phyloP scores from a whole-genome alignment of 2,797 vertebrate species.

The Lagodon rhomboides region DNA sequence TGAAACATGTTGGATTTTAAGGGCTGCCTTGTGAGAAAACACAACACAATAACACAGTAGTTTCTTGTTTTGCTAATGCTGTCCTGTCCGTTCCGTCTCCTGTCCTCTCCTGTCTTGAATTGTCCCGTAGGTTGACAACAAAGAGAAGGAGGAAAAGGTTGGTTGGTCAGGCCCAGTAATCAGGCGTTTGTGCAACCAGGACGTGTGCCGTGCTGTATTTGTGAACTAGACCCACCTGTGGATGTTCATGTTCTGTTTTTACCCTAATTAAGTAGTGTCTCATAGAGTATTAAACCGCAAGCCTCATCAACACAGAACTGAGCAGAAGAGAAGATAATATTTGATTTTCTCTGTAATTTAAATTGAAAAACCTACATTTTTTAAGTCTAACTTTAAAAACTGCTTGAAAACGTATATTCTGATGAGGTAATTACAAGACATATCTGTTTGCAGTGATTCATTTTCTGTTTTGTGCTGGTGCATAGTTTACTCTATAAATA shows the following conservation, averaged over 20 bases:
- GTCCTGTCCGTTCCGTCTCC: not conserved
- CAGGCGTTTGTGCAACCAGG: not conserved
- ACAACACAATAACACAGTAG: not conserved
- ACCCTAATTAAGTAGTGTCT: rapidly evolving
- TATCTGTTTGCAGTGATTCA: too few species aligned
- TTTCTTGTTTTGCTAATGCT: not conserved
- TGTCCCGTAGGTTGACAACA: slow-evolving; percentile 81
- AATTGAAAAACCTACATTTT: too few species aligned
- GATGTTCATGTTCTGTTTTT: not conserved
- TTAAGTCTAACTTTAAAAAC: not conserved
- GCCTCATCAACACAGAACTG: not conserved
- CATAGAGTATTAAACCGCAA: not conserved
- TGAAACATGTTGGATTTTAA: not conserved
- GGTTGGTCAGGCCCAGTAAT: slow-evolving; percentile 45
- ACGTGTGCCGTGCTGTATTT: slow-evolving; percentile 24
- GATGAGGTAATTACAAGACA: too few species aligned
- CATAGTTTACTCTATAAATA: not conserved
- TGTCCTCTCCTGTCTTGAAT: slow-evolving; percentile 7
- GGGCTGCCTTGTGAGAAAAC: not conserved
- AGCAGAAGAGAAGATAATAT: not conserved
- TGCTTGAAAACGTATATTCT: not conserved
- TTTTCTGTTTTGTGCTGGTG: too few species aligned
- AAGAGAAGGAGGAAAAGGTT: slow-evolving; percentile 83
- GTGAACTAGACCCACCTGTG: not conserved
- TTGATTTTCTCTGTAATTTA: not conserved